Conservation (phyloP, 2,888 invertebrate species). For the Dynastes maya region DNA sequence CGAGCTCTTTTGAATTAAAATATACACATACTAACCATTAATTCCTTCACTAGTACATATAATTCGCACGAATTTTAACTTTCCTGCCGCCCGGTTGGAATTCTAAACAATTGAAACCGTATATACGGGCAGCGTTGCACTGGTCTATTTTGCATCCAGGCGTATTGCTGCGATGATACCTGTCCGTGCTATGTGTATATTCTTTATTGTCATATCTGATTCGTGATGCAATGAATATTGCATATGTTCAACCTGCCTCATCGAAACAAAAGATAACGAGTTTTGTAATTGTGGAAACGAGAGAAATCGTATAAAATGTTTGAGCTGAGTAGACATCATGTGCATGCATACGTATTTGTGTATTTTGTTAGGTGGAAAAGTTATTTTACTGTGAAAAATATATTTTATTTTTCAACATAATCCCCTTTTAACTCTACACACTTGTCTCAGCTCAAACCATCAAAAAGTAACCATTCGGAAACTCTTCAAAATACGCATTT, state of each 20-base stretch:
- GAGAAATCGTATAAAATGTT: background rate
- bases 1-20: background rate
- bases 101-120: background rate
- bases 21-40: background rate
- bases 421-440: too few species aligned
- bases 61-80: slow-evolving; percentile 9
- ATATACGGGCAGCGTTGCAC: background rate
- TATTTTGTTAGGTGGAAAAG: background rate
- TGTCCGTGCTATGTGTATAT: background rate
- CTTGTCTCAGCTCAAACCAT: too few species aligned
- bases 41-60: background rate
- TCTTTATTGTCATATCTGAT: slow-evolving; percentile 1
- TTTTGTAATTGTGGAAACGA: slow-evolving; percentile 16
- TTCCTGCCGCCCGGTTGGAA: background rate
- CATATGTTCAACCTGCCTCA: background rate
- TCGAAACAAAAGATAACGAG: slow-evolving; percentile 16
- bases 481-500: too few species aligned
- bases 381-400: too few species aligned
- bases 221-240: slow-evolving; percentile 17
- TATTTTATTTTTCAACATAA: too few species aligned
- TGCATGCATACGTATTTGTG: background rate
- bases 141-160: background rate
- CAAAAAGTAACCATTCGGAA: too few species aligned
- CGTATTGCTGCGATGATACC: background rate
- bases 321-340: background rate